Conservation (phyloP, 2,797 vertebrate species). For the Trichosurus vulpecula region DNA sequence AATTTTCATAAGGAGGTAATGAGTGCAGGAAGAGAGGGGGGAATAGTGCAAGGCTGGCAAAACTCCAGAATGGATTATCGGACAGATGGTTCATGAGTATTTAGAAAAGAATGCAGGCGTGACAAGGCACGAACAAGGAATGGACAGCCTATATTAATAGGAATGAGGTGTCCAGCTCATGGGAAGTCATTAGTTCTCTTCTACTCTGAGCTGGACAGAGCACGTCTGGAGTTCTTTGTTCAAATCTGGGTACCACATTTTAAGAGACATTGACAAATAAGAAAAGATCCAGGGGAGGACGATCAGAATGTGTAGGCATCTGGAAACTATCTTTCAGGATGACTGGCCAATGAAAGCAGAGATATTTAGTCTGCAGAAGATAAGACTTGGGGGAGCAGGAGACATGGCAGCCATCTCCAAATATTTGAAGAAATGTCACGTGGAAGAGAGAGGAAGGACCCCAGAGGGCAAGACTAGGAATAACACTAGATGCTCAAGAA, state of each 20-base stretch:
- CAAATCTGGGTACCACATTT: not conserved
- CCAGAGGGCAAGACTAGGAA: not conserved
- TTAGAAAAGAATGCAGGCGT: slow-evolving; percentile 38
- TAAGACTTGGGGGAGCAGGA: not conserved
- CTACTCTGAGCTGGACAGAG: not conserved
- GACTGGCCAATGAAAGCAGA: not conserved
- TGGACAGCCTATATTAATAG: not conserved
- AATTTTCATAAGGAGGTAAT: not conserved
- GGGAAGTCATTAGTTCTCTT: too few relatives aligned
- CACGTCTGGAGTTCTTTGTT: not conserved
- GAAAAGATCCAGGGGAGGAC: not conserved
- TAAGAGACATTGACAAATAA: not conserved
- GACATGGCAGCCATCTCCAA: slow-evolving; percentile 19
- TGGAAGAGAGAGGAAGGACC: not conserved
- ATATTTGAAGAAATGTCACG: slow-evolving; percentile 36
- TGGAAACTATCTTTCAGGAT: not conserved
- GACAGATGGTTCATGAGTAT: slow-evolving; percentile 18
- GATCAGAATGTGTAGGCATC: not conserved
- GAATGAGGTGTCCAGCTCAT: not conserved
- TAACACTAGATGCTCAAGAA: not conserved
- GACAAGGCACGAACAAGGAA: slow-evolving; percentile 3
- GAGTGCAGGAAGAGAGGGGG: not conserved
- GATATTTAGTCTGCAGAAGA: slow-evolving; percentile 18
- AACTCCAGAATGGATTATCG: slow-evolving; percentile 5
- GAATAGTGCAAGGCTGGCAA: slow-evolving; percentile 10